These are phyloP conservation scores for Saccostrea glomerata DNA, from an alignment of 1,140 invertebrate genomes.

Conservation along the genomic window DNA sequence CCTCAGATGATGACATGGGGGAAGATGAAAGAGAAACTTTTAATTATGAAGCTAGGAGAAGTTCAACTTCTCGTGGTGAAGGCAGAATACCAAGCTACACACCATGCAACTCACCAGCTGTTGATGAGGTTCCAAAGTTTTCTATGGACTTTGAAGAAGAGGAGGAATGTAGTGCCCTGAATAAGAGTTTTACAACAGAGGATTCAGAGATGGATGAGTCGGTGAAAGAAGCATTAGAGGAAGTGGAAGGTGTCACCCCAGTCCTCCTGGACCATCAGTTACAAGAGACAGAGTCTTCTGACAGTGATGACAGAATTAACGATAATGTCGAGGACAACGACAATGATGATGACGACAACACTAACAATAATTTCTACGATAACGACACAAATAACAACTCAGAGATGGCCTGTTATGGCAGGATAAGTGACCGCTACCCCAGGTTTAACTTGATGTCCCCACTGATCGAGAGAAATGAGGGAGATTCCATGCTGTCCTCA, in stretches of 20 bases:
- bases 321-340: conserved; percentile 9
- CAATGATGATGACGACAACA: conserved; percentile 35
- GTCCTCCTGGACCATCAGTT: not conserved
- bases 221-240: not conserved
- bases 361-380: not conserved
- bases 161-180: conserved; percentile 21
- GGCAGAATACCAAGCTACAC: not conserved
- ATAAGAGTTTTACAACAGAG: not conserved
- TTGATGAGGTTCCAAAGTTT: not conserved
- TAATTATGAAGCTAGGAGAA: not conserved
- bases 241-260: conserved; percentile 37
- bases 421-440: not conserved
- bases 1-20: conserved; percentile 16
- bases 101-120: not conserved
- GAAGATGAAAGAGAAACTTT: not conserved
- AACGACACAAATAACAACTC: not conserved
- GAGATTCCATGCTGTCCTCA: not conserved
- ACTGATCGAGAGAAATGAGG: not conserved
- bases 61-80: not conserved
- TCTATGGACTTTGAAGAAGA: not conserved
- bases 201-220: conserved; percentile 6
- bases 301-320: not conserved
- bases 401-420: not conserved
- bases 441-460: not conserved
- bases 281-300: conserved; percentile 9